Percentiles rank a stretch among this genome's conserved stretches.
Conservation (phyloP, 2,888 invertebrate species). For the Sarcophaga caerulescens region DNA sequence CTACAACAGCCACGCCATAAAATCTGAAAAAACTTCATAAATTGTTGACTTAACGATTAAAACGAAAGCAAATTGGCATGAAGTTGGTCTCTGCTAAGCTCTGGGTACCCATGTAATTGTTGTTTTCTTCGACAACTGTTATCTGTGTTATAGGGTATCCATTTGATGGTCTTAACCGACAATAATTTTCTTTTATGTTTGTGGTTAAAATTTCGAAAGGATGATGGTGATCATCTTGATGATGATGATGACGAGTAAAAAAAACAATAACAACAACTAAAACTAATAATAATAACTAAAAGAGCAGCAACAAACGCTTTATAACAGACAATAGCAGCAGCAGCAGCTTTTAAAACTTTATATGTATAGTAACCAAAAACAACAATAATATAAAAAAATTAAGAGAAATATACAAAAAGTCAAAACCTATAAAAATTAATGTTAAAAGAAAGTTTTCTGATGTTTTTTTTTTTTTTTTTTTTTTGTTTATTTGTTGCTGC, state of each 20-base stretch:
- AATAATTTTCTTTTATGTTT: neutral
- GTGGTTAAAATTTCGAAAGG: slow-evolving; percentile 42
- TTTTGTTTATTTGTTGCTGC: slow-evolving; percentile 10
- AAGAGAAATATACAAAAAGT: slow-evolving; percentile 35
- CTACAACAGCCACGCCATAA: too few species aligned
- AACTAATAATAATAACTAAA: neutral
- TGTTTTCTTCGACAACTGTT: too few species aligned
- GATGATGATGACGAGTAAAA: slow-evolving; percentile 24
- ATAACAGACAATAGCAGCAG: too few species aligned
- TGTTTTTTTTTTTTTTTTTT: slow-evolving; percentile 30
- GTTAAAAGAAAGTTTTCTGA: slow-evolving; percentile 67
- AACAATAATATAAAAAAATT: neutral
- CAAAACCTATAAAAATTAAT: slow-evolving; percentile 67
- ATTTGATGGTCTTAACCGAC: too few species aligned
- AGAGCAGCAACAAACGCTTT: neutral
- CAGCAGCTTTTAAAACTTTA: neutral
- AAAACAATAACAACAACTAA: neutral
- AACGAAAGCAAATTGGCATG: too few species aligned
- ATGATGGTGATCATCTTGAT: neutral
- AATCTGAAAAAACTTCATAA: too few species aligned
- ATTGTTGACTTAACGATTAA: too few species aligned
- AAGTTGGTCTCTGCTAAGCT: too few species aligned
- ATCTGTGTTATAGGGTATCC: too few species aligned
- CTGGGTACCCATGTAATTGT: too few species aligned
- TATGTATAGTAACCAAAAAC: too few species aligned